These are phyloP conservation scores for Archivesica marissinica DNA, from an alignment of 1,140 invertebrate species.

Conservation along the genomic window DNA sequence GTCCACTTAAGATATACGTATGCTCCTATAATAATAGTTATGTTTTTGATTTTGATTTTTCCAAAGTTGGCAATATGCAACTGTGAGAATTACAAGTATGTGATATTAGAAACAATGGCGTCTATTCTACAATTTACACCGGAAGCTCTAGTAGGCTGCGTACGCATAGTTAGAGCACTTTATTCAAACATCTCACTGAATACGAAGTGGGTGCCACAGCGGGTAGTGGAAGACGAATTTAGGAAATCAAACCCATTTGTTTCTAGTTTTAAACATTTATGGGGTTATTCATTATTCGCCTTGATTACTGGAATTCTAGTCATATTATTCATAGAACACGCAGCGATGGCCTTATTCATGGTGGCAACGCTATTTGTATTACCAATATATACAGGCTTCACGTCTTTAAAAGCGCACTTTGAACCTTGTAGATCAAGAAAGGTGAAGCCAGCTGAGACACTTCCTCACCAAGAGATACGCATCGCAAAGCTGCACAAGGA, in stretches of 20 bases:
- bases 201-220: slow-evolving; percentile 78
- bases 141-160: slow-evolving; percentile 78
- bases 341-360: slow-evolving; percentile 68
- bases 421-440: slow-evolving; percentile 32
- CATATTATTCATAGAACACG: slow-evolving; percentile 63
- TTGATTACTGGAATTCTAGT: slow-evolving; percentile 64
- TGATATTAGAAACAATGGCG: slow-evolving; percentile 76
- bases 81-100: slow-evolving; percentile 73
- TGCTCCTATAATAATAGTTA: slow-evolving; percentile 74
- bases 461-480: too few species aligned
- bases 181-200: slow-evolving; percentile 72
- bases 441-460: neutral
- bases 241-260: slow-evolving; percentile 75
- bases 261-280: slow-evolving; percentile 77
- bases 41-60: slow-evolving; percentile 78
- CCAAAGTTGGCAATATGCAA: slow-evolving; percentile 78
- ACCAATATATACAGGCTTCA: slow-evolving; percentile 75
- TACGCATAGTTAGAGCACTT: slow-evolving; percentile 74
- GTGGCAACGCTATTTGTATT: slow-evolving; percentile 69
- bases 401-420: slow-evolving; percentile 66
- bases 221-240: slow-evolving; percentile 79
- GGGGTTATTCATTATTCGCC: slow-evolving; percentile 74
- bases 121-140: slow-evolving; percentile 80
- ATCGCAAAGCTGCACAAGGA: too few species aligned
- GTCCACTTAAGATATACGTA: slow-evolving; percentile 72